Conservation (phyloP, 1,140 invertebrate genomes). For the Amyelois transitella region DNA sequence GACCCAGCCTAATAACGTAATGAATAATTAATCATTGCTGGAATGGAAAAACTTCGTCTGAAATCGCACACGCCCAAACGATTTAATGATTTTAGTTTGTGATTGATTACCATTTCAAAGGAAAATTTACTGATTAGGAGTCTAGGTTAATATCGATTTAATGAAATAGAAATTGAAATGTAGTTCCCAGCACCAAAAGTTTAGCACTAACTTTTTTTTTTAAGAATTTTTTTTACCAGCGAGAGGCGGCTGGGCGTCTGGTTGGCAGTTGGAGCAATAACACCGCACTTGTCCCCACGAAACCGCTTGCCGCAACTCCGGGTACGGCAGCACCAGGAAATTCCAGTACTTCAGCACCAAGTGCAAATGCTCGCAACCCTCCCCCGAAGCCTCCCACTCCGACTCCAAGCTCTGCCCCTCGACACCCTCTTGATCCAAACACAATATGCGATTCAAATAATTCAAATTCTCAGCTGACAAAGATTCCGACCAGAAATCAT, state of each 20-base stretch:
- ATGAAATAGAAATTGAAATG: too few species aligned
- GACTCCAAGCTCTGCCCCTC: constrained; percentile 41
- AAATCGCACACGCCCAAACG: too few species aligned
- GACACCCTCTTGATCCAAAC: constrained; percentile 34
- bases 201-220: too few species aligned
- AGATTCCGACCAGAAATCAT: constrained; percentile 38
- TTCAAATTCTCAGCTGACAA: constrained; percentile 38
- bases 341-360: constrained; percentile 54
- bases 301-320: constrained; percentile 40
- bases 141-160: too few species aligned
- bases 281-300: constrained; percentile 51
- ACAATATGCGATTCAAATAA: constrained; percentile 45
- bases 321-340: constrained; percentile 37
- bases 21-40: not conserved
- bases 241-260: constrained; percentile 31
- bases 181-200: too few species aligned
- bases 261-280: constrained; percentile 45
- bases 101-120: too few species aligned
- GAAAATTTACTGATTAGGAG: too few species aligned
- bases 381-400: constrained; percentile 45
- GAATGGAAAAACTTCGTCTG: too few species aligned
- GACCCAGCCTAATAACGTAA: constrained; percentile 38
- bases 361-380: constrained; percentile 45
- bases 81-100: too few species aligned
- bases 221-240: too few species aligned